Percentiles rank a stretch among this genome's conserved stretches.
Conservation (phyloP, 2,113 vertebrate genomes). For the Semicossyphus pulcher region DNA sequence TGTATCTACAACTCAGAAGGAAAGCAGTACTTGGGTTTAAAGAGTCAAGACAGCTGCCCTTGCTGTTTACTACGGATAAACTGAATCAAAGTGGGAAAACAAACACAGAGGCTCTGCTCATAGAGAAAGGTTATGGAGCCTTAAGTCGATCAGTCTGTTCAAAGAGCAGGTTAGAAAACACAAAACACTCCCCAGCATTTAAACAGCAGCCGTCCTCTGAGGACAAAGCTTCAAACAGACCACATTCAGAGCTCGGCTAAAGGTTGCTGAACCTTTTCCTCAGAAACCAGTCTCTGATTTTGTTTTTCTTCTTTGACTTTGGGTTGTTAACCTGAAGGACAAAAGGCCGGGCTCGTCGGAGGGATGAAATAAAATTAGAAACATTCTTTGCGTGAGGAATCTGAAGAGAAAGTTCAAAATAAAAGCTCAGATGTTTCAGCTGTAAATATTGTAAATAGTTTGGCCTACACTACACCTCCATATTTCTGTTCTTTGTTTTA, state of each 20-base stretch:
- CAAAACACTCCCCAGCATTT: not conserved
- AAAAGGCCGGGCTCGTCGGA: not conserved
- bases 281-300: not conserved
- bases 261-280: not conserved
- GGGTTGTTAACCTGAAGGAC: conserved; percentile 5
- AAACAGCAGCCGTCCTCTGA: conserved; percentile 1
- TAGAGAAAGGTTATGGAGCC: not conserved
- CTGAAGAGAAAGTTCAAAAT: not conserved
- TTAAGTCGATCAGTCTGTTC: conserved; percentile 4
- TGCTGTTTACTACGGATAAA: not conserved
- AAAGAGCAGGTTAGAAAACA: not conserved
- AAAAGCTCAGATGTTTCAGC: not conserved
- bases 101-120: not conserved
- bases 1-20: not conserved
- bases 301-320: not conserved
- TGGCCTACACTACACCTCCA: not conserved
- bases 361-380: not conserved
- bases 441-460: not conserved
- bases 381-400: not conserved
- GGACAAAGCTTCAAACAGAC: conserved; percentile 24
- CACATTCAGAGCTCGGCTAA: not conserved
- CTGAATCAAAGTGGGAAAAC: conserved; percentile 3
- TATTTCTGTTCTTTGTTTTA: not conserved
- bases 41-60: not conserved
- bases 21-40: not conserved